Conservation (phyloP, 2,888 invertebrate species). For the Agonopterix alstromeriana region DNA sequence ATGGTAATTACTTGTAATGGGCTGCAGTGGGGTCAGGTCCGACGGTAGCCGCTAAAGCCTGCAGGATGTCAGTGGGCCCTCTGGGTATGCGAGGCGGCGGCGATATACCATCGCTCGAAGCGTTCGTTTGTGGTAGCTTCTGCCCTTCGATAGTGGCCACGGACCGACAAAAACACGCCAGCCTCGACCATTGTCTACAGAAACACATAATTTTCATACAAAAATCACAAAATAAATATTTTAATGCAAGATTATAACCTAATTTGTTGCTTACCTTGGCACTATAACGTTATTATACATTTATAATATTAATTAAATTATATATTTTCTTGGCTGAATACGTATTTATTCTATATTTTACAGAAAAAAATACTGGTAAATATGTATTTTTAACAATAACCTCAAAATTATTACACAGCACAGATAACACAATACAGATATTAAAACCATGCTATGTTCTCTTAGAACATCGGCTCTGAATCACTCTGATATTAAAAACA, state of each 20-base stretch:
- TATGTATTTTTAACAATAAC: too few relatives aligned
- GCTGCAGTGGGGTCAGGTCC: constrained; percentile 89
- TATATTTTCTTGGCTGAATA: too few relatives aligned
- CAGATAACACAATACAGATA: too few relatives aligned
- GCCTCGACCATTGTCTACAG: constrained; percentile 52
- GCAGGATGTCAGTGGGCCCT: constrained; percentile 88
- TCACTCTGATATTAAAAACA: too few relatives aligned
- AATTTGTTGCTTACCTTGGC: constrained; percentile 27
- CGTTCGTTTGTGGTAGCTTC: constrained; percentile 43
- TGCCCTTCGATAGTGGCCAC: constrained; percentile 53
- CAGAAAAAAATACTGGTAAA: too few relatives aligned
- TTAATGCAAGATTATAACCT: neutral
- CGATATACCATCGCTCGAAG: constrained; percentile 59
- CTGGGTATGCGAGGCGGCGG: constrained; percentile 83
- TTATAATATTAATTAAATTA: neutral
- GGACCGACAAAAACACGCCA: constrained; percentile 49
- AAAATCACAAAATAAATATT: neutral
- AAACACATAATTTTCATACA: neutral
- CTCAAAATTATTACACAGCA: too few relatives aligned
- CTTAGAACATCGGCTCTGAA: too few relatives aligned
- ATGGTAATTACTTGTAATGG: constrained; percentile 80
- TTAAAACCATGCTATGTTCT: too few relatives aligned
- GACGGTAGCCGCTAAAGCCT: constrained; percentile 87
- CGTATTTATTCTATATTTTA: too few relatives aligned
- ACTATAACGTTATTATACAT: constrained; percentile 47